Base-by-base conservation (phyloP, 1,140 invertebrate species). In the Maconellicoccus hirsutus region DNA sequence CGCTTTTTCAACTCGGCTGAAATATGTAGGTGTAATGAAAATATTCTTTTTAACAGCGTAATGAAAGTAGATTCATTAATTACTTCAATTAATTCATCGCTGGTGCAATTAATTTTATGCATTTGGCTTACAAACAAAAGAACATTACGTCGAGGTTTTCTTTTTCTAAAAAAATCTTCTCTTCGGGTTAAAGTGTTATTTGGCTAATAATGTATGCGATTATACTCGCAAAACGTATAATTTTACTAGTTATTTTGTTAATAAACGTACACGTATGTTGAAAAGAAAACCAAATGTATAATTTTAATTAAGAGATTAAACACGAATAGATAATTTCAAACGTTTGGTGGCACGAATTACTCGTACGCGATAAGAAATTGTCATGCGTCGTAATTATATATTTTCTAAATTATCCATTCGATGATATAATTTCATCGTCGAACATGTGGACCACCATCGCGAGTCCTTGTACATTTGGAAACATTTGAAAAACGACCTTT, bases 41-140 rank as follows among this genome's bases (percentile, higher is more conserved):
- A 52, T 7, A 52, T 52, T 52, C 42, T 14, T 52, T 38, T 52
- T 52, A 52, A 52, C 16, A 16, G n/a, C 10, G n/a, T 16, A 16
- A 52, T 52, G 42, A 52, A 52, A 52, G 12, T 52, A 16, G n/a
- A 52, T 52, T 52, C 6, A 16, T 52, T 52, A 52, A 52, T 19
- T 52, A 52, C 42, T 52, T 52, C 42, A 52, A 52, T 52, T 52
- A 52, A 52, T 52, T 52, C 42, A 52, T 52, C 42, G 42, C 6
- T 16, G 42, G 2, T 16, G 42, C 42, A 52, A 52, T 52, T 52
- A 52, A 52, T 19, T 52, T 19, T 52, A 52, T 52, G 42, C 10
- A 52, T 52, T 19, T 52, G 16, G 42, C 42, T 52, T 52, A 14
- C 16, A 14, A 52, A 52, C 42, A 52, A 52, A 52, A 52, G 42